Evolutionary conservation across 2,113 vertebrate genomes (phyloP), one percentile per base, ranked within the genome.

Genomic region (Canis aureus): DNA sequence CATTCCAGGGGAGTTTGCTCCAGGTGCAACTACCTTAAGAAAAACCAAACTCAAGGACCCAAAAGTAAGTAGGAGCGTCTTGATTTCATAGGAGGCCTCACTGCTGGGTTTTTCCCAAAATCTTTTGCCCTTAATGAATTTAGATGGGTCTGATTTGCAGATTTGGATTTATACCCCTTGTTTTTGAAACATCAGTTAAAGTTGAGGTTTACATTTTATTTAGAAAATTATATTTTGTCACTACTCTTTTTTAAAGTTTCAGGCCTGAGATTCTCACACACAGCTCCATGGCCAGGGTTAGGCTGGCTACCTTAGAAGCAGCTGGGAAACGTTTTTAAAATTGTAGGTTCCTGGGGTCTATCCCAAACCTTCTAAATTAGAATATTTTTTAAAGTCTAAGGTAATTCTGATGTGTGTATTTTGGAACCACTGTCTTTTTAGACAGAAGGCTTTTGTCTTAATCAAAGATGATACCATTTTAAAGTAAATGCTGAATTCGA

Each of bases 141-240:
- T 91, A 80, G 71, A 32, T 60, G 53, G 51, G 35, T 89, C 95
- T 97, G 15, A 71, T 85, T 84, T 64, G 64, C 57, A 88, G 17
- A 94, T 84, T 89, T 96, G 69, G 22, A 71, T 84, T 91, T 73
- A 80, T 0, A 23, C 16, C 51, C 35, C 64, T 60, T 96, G 85
- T 96, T 92, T 94, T 78, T 49, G 71, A 81, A 93, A 91, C 43
- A 87, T 82, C 60, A 71, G 60, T 59, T 90, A 29, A 97, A 98
- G 64, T 96, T 97, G 91, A 89, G 23, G 55, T 96, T 95, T 97
- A 92, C 96, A 92, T 95, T 95, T 97, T 97, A 81, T 78, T 87
- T 96, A 97, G 86, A 91, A 97, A 97, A 79, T 60, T 23, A 32
- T 38, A 53, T 82, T 96, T 94, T 96, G 23, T 85, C 49, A 93